A percentile compares a stretch with the other conserved stretches of the same genome.
Conservation (phyloP, 2,113 vertebrate genomes). For the Microcebus murinus region DNA sequence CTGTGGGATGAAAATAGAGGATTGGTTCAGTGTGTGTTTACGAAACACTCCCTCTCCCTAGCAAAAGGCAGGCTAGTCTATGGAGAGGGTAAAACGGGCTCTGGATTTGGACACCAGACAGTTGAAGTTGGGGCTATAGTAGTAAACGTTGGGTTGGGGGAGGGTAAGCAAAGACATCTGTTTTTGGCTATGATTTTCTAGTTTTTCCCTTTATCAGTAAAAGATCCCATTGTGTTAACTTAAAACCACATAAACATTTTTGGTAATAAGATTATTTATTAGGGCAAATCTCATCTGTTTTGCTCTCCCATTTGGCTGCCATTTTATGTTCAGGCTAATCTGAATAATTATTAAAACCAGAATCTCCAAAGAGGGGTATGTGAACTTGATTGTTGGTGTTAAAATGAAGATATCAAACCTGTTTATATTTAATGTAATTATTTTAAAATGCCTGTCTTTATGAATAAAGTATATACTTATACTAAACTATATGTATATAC, state of each 20-base stretch:
- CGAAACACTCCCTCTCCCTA: not conserved
- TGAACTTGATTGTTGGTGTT: not conserved
- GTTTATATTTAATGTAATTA: not conserved
- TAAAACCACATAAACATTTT: not conserved
- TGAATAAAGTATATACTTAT: not conserved
- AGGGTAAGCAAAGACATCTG: not conserved
- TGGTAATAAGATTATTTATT: not conserved
- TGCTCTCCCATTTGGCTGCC: not conserved
- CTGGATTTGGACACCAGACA: not conserved
- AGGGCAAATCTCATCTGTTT: not conserved
- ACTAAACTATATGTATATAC: accelerated
- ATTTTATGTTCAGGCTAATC: not conserved
- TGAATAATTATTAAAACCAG: not conserved
- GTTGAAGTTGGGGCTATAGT: accelerated
- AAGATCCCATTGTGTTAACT: not conserved
- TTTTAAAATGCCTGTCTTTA: not conserved
- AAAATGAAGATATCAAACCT: not conserved
- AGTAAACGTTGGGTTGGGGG: not conserved
- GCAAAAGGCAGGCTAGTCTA: not conserved
- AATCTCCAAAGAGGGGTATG: not conserved
- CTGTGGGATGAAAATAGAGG: not conserved
- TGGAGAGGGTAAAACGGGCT: not conserved
- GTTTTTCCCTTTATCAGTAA: not conserved
- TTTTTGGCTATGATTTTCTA: not conserved
- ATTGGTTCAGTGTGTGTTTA: not conserved